Base-by-base conservation (phyloP, 2,888 invertebrate species). In the Morpho achilles region DNA sequence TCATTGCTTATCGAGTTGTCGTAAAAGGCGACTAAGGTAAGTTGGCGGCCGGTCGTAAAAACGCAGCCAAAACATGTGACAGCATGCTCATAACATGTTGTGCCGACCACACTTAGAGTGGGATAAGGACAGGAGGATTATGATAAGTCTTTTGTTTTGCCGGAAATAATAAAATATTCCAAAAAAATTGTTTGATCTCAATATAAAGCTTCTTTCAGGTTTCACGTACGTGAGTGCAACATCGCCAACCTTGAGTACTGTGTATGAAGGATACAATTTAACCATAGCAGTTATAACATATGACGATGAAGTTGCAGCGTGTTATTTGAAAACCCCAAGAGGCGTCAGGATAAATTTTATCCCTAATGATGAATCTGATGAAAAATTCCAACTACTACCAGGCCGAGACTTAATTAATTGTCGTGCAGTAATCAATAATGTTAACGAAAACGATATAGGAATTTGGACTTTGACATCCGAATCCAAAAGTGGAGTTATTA, bases 381-480 rank as follows among this genome's bases (percentile, higher is more conserved):
- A 69, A 0, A 72, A 69, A 52, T 64, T 62, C 42, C 50, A 53
- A 45, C 51, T 69, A 7, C n/a, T 57, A 32, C 50, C 53, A 10
- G 60, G 61, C 7, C 39, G 22, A 9, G 47, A 55, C 1, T 1
- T 62, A 0, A 42, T 50, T 1, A 52, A 53, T 1, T 77, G 74
- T 58, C 58, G 57, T 2, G 72, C 63, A 4, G 47, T 44, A 2
- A 61, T 76, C 0, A 61, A 45, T 4, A 61, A 70, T 46, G 46
- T 71, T 1, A 61, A 65, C 7, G 55, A 54, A 7, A 57, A 53
- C 7, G 75, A 76, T 53, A 58, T 47, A 9, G 76, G 76, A 0
- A 3, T 69, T 3, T 77, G 76, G 76, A 67, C 63, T 0, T 43
- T 72, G 16, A 55, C 46, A 7, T 60, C 70, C 22, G 62, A 48